A percentile compares a stretch with the other conserved stretches of the same genome.
These are phyloP conservation scores for Drosophila niveifrons DNA, from an alignment of 2,888 invertebrate species.

Conservation along the genomic window DNA sequence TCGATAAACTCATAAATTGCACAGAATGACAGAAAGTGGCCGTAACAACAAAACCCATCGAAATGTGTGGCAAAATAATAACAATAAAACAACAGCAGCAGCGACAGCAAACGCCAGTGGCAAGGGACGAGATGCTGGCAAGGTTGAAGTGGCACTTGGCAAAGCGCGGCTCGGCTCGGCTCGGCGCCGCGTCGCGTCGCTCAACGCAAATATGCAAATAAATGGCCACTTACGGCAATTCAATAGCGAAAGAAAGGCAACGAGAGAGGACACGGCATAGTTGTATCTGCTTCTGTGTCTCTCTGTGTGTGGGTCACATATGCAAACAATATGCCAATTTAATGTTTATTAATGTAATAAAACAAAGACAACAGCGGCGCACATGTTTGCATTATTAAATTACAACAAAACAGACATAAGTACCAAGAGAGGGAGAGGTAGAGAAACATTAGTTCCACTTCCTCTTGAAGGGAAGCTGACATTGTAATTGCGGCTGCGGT, in stretches of 20 bases:
- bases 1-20: constrained; percentile 79
- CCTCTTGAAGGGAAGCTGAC: constrained; percentile 53
- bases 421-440: background rate
- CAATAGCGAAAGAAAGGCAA: constrained; percentile 48
- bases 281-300: constrained; percentile 2
- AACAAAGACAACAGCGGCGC: constrained; percentile 66
- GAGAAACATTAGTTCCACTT: constrained; percentile 41
- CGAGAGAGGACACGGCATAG: constrained; percentile 6
- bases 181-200: constrained; percentile 38
- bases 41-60: constrained; percentile 41
- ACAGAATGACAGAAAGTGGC: constrained; percentile 70
- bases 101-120: constrained; percentile 4
- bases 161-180: constrained; percentile 23
- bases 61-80: constrained; percentile 68
- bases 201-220: constrained; percentile 79
- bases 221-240: constrained; percentile 79
- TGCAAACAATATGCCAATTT: constrained; percentile 74
- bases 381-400: constrained; percentile 68
- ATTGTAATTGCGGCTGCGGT: constrained; percentile 75
- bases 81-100: constrained; percentile 69
- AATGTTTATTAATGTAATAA: constrained; percentile 70
- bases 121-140: constrained; percentile 19
- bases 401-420: constrained; percentile 42
- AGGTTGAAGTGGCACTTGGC: constrained; percentile 73
- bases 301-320: constrained; percentile 39